Conservation (phyloP, 2,113 vertebrate species). For the Eira barbara region DNA sequence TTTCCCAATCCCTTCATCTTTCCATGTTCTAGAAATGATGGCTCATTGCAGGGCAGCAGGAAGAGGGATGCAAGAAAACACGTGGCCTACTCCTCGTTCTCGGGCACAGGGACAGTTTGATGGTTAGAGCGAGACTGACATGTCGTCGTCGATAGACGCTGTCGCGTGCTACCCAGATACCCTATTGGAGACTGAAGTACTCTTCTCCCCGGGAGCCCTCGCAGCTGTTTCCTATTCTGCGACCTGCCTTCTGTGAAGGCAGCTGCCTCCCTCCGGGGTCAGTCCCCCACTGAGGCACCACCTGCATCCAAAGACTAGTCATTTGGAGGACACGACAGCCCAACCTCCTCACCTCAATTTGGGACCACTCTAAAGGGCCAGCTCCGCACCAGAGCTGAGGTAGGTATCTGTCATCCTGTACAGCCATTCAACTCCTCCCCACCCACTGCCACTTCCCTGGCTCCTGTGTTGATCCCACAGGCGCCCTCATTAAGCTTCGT, state of each 20-base stretch:
- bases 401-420: neutral
- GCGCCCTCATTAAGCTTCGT: neutral
- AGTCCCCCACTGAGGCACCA: too few species aligned
- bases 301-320: neutral
- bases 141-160: neutral
- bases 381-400: neutral
- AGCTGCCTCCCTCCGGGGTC: neutral
- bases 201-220: neutral
- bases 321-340: neutral
- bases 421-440: neutral
- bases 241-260: neutral
- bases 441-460: neutral
- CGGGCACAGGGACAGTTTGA: neutral
- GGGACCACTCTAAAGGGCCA: neutral
- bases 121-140: neutral
- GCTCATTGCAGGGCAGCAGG: neutral
- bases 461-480: neutral
- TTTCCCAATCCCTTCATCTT: neutral
- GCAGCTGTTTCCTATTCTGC: neutral
- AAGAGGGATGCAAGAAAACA: neutral
- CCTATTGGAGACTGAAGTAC: neutral
- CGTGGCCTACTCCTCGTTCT: neutral
- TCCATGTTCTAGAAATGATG: constrained; percentile 21
- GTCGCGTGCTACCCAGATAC: neutral
- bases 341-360: neutral